Evolutionary conservation across 1,140 invertebrate species (phyloP), one percentile per base, ranked within the genome.

Genomic region (Euura lappo): DNA sequence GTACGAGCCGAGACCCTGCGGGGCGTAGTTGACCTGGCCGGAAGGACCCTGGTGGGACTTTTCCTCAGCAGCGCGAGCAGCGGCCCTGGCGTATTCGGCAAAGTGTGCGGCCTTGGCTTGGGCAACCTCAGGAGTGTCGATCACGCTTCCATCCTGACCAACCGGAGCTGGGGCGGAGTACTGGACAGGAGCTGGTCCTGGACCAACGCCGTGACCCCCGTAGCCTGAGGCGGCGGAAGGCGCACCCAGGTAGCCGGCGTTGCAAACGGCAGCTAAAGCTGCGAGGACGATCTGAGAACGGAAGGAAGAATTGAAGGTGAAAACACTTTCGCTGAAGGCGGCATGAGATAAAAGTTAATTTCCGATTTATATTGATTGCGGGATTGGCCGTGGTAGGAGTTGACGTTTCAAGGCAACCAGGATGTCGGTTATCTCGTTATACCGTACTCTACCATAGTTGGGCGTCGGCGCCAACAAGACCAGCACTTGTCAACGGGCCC

Each of bases 161-260:
- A 91, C 85, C 2, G 90, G 90, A 44, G 90, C 90, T 6, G 90
- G 89, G 2, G 86, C 85, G 11, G 81, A 82, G 60, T 79, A 87
- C 51, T 77, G 85, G 46, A 79, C 83, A 0, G 69, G 0, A 75
- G 68, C 2, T 70, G 77, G 10, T 77, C 74, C 43, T 78, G 83
- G 7, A 71, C 65, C 43, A 4, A 10, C 6, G 6, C 68, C 28
- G 65, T 11, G 72, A 71, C 2, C 77, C 74, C 81, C 86, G 68
- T 84, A 88, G 1, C 85, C 84, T 28, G 28, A 28, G 28, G 28
- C 28, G 65, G 86, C 85, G 4, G 75, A 71, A 7, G 74, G 75
- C 0, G 74, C 43, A 42, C 76, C 79, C 5, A 79, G 74, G 71
- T 83, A 88, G 28, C 80, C 83, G 5, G 81, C 83, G 43, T 77